Percentiles rank a stretch among this genome's conserved stretches.
These are phyloP conservation scores for Choreutis nemorana DNA, from an alignment of 2,888 invertebrate genomes.

Conservation along the genomic window DNA sequence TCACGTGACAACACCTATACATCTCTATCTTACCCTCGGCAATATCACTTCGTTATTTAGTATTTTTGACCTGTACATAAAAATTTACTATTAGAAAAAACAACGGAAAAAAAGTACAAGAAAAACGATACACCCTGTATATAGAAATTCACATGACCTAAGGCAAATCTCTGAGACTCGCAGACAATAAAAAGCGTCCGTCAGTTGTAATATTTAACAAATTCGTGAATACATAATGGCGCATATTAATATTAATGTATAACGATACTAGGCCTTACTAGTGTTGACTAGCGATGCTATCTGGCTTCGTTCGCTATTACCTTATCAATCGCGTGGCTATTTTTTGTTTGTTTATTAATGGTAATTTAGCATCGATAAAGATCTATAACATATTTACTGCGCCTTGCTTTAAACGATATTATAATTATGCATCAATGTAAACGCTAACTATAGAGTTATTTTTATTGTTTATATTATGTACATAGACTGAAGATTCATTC, in stretches of 20 bases:
- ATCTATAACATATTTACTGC: too few relatives aligned
- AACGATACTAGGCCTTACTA: conserved; percentile 34
- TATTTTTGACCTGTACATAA: neutral
- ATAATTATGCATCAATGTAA: too few relatives aligned
- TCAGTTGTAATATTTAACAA: conserved; percentile 49
- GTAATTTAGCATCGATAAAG: too few relatives aligned
- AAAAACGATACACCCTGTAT: conserved; percentile 31
- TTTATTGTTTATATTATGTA: too few relatives aligned
- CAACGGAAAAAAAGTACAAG: neutral
- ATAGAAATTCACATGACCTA: conserved; percentile 32
- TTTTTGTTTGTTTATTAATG: conserved; percentile 9
- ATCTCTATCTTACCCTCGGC: conserved; percentile 24
- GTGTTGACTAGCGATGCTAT: conserved; percentile 29
- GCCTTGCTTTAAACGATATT: too few relatives aligned
- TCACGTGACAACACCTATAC: conserved; percentile 36
- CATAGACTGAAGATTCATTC: too few relatives aligned
- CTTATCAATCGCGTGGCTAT: conserved; percentile 27
- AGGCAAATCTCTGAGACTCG: conserved; percentile 27
- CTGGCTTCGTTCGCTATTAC: conserved; percentile 38
- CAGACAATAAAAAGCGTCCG: conserved; percentile 49
- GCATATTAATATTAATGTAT: conserved; percentile 61
- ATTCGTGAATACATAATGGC: conserved; percentile 52
- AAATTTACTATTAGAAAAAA: neutral
- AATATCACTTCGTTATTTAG: neutral
- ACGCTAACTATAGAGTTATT: too few relatives aligned